Percentiles rank a stretch among this genome's conserved stretches.
Evolutionary conservation across 2,113 vertebrate species (phyloP).

Genomic region (Austrofundulus limnaeus): DNA sequence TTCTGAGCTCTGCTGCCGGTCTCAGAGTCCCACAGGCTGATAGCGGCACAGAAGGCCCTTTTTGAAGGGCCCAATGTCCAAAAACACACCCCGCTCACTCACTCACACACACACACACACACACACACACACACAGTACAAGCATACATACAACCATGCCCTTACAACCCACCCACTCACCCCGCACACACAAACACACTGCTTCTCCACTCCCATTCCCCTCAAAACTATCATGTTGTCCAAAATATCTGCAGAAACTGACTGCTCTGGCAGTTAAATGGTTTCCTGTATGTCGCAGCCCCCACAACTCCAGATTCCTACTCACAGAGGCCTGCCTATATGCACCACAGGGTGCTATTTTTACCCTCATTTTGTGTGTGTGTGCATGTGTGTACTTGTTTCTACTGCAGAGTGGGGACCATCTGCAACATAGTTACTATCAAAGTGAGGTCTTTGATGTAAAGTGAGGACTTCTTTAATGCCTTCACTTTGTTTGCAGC

Average conservation of each 20-base stretch:
- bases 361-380: conserved; percentile 50
- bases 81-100: conserved; percentile 63
- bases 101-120: conserved; percentile 35
- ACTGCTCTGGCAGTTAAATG: conserved; percentile 55
- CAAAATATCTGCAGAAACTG: conserved; percentile 58
- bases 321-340: conserved; percentile 65
- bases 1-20: conserved; percentile 55
- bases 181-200: conserved; percentile 60
- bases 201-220: conserved; percentile 55
- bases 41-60: conserved; percentile 69
- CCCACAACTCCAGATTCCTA: conserved; percentile 67
- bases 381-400: not conserved
- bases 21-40: conserved; percentile 69
- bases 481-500: no score
- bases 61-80: conserved; percentile 63
- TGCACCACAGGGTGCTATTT: conserved; percentile 67
- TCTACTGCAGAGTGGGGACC: no score
- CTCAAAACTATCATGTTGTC: conserved; percentile 53
- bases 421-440: no score
- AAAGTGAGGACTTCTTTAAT: no score
- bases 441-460: no score
- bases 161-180: conserved; percentile 20
- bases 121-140: conserved; percentile 4
- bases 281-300: conserved; percentile 69
- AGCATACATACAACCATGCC: conserved; percentile 30